A percentile compares a stretch with the other conserved stretches of the same genome.
These are phyloP conservation scores for Agriopis marginaria DNA, from an alignment of 2,888 invertebrate species.

Conservation along the genomic window DNA sequence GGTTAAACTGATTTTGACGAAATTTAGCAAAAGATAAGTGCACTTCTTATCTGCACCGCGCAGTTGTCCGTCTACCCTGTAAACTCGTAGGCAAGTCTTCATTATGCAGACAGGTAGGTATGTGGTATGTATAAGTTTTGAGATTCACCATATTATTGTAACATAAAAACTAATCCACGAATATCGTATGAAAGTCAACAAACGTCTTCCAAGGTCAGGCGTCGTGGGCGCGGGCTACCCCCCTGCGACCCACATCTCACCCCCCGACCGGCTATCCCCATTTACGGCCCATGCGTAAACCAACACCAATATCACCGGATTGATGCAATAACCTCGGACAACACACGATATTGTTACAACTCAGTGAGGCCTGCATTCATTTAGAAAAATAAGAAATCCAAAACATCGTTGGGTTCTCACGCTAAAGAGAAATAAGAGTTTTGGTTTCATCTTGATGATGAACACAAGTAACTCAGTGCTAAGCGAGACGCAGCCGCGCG, in stretches of 20 bases:
- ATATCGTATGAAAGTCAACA: slow-evolving; percentile 7
- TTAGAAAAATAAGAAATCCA: too few relatives aligned
- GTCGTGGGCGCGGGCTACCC: slow-evolving; percentile 17
- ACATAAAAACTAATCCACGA: background rate
- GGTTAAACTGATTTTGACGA: too few relatives aligned
- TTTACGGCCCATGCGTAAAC: slow-evolving; percentile 11
- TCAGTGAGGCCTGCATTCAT: background rate
- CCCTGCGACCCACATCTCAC: slow-evolving; percentile 22
- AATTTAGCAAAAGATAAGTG: too few relatives aligned
- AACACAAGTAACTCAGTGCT: too few relatives aligned
- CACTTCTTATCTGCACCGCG: too few relatives aligned
- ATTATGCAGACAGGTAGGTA: too few relatives aligned
- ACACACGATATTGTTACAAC: background rate
- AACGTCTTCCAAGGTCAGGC: slow-evolving; percentile 14
- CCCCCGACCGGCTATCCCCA: slow-evolving; percentile 24
- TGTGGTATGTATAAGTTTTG: too few relatives aligned
- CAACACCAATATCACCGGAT: slow-evolving; percentile 13
- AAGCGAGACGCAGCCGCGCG: too few relatives aligned
- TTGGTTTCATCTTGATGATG: background rate
- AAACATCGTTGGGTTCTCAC: background rate
- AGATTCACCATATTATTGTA: too few relatives aligned
- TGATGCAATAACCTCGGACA: slow-evolving; percentile 13
- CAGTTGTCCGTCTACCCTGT: background rate
- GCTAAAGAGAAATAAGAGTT: background rate
- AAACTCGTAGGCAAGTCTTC: too few relatives aligned